Base-by-base conservation (phyloP, 2,113 vertebrate species). In the Crotophaga sulcirostris region DNA sequence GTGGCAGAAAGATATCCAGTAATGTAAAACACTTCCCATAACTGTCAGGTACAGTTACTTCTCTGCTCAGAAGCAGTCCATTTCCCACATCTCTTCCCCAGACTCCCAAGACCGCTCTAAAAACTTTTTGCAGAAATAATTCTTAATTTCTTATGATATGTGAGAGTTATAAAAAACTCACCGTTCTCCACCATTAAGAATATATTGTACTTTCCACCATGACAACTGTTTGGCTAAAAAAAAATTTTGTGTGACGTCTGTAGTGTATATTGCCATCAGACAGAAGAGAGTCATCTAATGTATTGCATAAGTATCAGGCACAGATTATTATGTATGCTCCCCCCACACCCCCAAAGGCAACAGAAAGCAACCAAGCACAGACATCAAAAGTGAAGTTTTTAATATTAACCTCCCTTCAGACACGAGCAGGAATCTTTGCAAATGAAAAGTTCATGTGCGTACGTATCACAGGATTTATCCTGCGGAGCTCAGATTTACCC, bases 21-120 rank as follows among this genome's bases (percentile, higher is more conserved):
- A 77, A 66, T 4, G 15, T 24, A 58, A 16, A 62, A 23, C 1
- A 1, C n/a, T 97, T 93, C 89, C 69, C 78, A 59, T 44, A 89
- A 93, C 81, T 85, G 67, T 62, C 82, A 77, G 34, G 45, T 87
- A 87, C 13, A 56, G 70, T 47, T 21, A 89, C 49, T 79, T 90
- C 63, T 38, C 77, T 87, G 74, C n/a, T 66, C 49, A 89, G 84
- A 14, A 79, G 51, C 8, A 72, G 20, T n/a, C 42, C 1, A 25
- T 79, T 90, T 76, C 54, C 31, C 19, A 7, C 28, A 36, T 21
- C 54, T 72, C 58, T 51, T 56, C 15, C 29, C 9, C 44, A 68
- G 45, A 81, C 21, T 52, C 28, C 66, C 89, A 52, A 68, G 54
- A 60, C 34, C n/a, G 7, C 23, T 72, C 52, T 13, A 14, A 80